phyloP scores from a whole-genome alignment of 35 echinoderm and acorn worm genomes.

The Chiridota heheva region DNA sequence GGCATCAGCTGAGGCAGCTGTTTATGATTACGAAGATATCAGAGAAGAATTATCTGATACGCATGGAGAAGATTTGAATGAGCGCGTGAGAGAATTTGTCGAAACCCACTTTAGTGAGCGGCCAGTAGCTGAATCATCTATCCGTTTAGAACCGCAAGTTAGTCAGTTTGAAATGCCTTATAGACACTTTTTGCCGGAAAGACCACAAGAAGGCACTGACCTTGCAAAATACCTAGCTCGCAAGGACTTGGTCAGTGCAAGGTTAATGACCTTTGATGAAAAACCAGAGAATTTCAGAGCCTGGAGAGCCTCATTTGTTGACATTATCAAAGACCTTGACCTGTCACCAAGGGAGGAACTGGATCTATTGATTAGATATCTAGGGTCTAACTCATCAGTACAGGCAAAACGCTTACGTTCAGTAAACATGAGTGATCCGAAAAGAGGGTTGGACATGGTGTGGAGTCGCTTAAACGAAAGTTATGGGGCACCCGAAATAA shows the following conservation, averaged over 20 bases:
- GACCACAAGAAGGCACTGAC: neutral
- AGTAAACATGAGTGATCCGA: conserved; percentile 14
- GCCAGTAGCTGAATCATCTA: neutral
- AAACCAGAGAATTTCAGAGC: conserved; percentile 10
- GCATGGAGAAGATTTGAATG: neutral
- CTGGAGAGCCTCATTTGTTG: conserved; percentile 34
- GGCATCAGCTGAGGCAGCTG: neutral
- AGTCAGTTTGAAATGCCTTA: too few relatives aligned
- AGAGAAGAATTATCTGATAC: neutral
- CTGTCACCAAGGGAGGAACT: conserved; percentile 43
- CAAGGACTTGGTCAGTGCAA: conserved; percentile 16
- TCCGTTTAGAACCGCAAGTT: neutral
- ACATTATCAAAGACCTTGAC: conserved; percentile 10
- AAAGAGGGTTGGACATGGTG: conserved; percentile 18
- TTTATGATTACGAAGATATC: neutral
- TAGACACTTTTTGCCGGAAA: too few relatives aligned
- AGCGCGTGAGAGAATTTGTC: neutral
- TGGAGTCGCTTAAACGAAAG: conserved; percentile 35
- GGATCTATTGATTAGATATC: conserved; percentile 46
- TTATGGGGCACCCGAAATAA: conserved; percentile 46
- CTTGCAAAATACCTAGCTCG: neutral
- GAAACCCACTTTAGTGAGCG: neutral
- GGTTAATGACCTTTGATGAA: conserved; percentile 8
- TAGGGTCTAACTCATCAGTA: conserved; percentile 29
- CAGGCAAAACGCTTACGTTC: conserved; percentile 6